phyloP scores from a whole-genome alignment of 1,140 invertebrate species.

The Dryas iulia region DNA sequence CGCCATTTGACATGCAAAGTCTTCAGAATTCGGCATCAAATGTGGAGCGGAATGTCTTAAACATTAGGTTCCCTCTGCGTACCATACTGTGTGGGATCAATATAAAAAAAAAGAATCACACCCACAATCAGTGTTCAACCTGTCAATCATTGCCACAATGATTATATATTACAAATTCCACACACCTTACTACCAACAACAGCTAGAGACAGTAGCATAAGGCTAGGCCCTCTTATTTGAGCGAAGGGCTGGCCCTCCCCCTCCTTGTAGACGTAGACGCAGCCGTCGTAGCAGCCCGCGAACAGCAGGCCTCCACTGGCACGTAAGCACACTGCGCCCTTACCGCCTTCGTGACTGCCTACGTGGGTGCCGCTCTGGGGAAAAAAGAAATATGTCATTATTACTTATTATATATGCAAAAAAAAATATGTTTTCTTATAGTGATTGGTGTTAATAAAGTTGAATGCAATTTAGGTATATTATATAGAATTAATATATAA shows the following conservation, averaged over 20 bases:
- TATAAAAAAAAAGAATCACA: too few species aligned
- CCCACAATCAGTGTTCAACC: too few species aligned
- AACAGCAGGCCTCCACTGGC: constrained; percentile 82
- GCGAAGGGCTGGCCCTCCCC: constrained; percentile 76
- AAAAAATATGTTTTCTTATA: background rate
- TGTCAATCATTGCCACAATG: too few species aligned
- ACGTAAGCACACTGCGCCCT: constrained; percentile 84
- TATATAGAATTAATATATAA: too few species aligned
- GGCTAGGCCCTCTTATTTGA: constrained; percentile 82
- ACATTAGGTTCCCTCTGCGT: too few species aligned
- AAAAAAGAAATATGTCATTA: background rate
- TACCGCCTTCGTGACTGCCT: constrained; percentile 81
- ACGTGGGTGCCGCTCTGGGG: constrained; percentile 82
- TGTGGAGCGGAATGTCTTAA: too few species aligned
- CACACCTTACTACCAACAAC: constrained; percentile 82
- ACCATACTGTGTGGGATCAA: too few species aligned
- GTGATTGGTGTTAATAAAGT: too few species aligned
- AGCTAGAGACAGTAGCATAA: constrained; percentile 84
- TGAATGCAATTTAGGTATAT: too few species aligned
- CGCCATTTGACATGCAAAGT: too few species aligned
- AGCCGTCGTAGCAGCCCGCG: constrained; percentile 86
- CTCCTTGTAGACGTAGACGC: constrained; percentile 84
- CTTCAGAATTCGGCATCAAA: too few species aligned
- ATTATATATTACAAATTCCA: too few species aligned
- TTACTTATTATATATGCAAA: background rate